phyloP scores from a whole-genome alignment of 2,113 vertebrate genomes.

The Axis porcinus region DNA sequence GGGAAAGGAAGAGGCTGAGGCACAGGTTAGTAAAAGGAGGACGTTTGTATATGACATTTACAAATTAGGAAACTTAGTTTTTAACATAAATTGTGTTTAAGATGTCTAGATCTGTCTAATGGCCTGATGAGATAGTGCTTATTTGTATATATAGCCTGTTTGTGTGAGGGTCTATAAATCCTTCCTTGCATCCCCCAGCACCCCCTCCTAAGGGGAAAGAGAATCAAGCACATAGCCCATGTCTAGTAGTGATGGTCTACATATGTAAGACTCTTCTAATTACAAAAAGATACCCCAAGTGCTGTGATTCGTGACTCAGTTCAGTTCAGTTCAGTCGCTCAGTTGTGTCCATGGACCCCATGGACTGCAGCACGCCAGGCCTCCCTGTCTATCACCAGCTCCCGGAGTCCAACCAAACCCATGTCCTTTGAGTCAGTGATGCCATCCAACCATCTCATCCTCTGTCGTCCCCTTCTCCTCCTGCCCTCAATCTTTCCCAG shows the following conservation, averaged over 20 bases:
- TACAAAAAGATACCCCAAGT: background rate
- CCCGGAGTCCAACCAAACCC: background rate
- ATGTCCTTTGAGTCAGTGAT: background rate
- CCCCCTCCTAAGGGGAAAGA: background rate
- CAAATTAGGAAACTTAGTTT: background rate
- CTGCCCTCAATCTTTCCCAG: background rate
- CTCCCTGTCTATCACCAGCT: background rate
- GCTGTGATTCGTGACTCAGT: background rate
- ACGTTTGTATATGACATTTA: background rate
- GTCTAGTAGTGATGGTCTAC: rapidly evolving
- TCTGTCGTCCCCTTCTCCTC: background rate
- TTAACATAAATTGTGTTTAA: background rate
- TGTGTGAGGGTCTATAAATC: background rate
- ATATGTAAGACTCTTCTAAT: background rate
- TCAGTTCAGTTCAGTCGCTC: background rate
- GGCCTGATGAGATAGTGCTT: background rate
- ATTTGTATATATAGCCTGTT: background rate
- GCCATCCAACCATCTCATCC: background rate
- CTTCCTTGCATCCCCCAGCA: too few relatives aligned
- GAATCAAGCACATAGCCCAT: background rate
- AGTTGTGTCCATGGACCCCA: rapidly evolving
- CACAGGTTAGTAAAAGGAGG: background rate
- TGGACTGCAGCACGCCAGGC: rapidly evolving
- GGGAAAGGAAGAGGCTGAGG: background rate
- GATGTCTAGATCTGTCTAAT: background rate